Conservation (phyloP, 2,113 vertebrate species). For the Rynchops niger region DNA sequence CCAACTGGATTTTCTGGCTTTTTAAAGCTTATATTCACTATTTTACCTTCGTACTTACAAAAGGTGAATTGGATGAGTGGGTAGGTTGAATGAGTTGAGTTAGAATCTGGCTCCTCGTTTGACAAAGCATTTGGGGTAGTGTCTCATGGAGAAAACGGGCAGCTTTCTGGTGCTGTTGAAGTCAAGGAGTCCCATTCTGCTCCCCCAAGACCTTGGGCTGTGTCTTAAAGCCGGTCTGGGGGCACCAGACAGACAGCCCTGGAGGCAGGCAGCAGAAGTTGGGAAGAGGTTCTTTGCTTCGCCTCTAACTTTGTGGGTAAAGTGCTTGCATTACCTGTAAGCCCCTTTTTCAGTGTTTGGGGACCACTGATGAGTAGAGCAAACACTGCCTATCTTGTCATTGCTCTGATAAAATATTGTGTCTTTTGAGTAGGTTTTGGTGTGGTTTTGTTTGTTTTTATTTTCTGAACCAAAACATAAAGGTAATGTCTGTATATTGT, state of each 20-base stretch:
- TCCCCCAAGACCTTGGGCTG: not conserved
- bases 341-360: too few species aligned
- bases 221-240: not conserved
- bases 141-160: rapidly evolving
- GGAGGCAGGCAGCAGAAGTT: not conserved
- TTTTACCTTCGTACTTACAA: not conserved
- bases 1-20: conserved; percentile 42
- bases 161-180: not conserved
- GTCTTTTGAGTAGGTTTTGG: not conserved
- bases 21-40: not conserved
- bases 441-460: not conserved
- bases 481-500: not conserved
- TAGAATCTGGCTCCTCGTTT: not conserved
- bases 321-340: not conserved
- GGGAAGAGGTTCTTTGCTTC: not conserved
- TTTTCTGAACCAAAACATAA: not conserved
- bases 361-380: not conserved
- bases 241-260: not conserved
- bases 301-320: rapidly evolving
- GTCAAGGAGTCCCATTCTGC: not conserved
- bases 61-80: not conserved
- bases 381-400: not conserved
- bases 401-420: not conserved
- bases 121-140: not conserved
- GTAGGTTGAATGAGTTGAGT: not conserved